Conservation (phyloP, 2,113 vertebrate genomes). For the Pogona vitticeps region DNA sequence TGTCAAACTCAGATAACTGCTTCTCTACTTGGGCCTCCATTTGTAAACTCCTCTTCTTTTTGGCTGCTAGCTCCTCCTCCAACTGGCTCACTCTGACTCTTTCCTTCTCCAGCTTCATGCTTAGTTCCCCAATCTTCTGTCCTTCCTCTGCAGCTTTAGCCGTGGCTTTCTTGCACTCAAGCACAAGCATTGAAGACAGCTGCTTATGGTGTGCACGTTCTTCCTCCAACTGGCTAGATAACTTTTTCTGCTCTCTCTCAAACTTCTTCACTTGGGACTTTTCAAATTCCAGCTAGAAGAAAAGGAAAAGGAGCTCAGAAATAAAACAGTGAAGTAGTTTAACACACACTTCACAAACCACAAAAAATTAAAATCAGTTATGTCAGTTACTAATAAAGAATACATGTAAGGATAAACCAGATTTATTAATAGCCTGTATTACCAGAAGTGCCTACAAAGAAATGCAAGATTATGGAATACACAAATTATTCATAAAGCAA, state of each 20-base stretch:
- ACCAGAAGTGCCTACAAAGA: neutral
- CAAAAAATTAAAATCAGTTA: neutral
- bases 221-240: slow-evolving; percentile 89
- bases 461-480: neutral
- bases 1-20: slow-evolving; percentile 89
- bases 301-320: neutral
- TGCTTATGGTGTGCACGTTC: slow-evolving; percentile 92
- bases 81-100: slow-evolving; percentile 81
- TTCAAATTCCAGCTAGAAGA: slow-evolving; percentile 91
- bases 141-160: slow-evolving; percentile 89
- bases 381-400: neutral
- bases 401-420: neutral
- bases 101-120: slow-evolving; percentile 85
- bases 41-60: slow-evolving; percentile 80
- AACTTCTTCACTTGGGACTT: slow-evolving; percentile 89
- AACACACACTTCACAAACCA: neutral
- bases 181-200: slow-evolving; percentile 88
- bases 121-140: slow-evolving; percentile 85
- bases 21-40: slow-evolving; percentile 88
- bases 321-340: slow-evolving; percentile 1
- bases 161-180: slow-evolving; percentile 93
- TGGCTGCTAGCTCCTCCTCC: slow-evolving; percentile 80
- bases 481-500: neutral
- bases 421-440: neutral
- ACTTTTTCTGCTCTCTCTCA: slow-evolving; percentile 90